phyloP scores from a whole-genome alignment of 2,888 invertebrate genomes.

The Oithona nana region DNA sequence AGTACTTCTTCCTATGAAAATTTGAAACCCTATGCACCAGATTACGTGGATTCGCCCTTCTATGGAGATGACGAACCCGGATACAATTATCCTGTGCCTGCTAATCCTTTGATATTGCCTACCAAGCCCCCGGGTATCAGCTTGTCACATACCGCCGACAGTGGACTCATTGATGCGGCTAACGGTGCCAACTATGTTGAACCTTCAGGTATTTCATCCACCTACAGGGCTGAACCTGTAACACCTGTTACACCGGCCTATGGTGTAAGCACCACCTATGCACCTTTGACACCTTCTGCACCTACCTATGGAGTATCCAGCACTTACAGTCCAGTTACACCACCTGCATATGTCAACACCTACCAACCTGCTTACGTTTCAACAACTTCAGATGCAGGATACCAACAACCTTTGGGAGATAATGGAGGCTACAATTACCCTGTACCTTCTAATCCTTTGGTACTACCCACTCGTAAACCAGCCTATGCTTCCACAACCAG shows the following conservation, averaged over 20 bases:
- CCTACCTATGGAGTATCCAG: neutral
- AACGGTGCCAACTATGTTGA: neutral
- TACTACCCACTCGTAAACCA: neutral
- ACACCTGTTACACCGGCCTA: neutral
- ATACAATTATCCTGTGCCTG: neutral
- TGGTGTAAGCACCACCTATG: neutral
- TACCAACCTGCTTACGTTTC: neutral
- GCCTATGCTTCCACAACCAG: neutral
- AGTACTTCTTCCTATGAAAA: neutral
- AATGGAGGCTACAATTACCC: conserved; percentile 5
- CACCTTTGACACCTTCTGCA: neutral
- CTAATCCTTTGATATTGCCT: neutral
- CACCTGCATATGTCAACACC: neutral
- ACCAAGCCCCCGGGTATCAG: neutral
- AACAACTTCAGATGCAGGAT: neutral
- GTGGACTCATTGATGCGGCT: neutral
- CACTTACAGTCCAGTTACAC: neutral
- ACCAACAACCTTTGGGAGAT: no score
- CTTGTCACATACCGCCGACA: neutral
- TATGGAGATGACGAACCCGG: neutral
- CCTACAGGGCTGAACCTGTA: no score
- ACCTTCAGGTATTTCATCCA: neutral
- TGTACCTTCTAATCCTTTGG: conserved; percentile 5
- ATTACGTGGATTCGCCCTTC: neutral
- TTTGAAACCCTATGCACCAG: conserved; percentile 1